Evolutionary conservation across 2,888 invertebrate species (phyloP).

Genomic region (Vandiemenella viatica): DNA sequence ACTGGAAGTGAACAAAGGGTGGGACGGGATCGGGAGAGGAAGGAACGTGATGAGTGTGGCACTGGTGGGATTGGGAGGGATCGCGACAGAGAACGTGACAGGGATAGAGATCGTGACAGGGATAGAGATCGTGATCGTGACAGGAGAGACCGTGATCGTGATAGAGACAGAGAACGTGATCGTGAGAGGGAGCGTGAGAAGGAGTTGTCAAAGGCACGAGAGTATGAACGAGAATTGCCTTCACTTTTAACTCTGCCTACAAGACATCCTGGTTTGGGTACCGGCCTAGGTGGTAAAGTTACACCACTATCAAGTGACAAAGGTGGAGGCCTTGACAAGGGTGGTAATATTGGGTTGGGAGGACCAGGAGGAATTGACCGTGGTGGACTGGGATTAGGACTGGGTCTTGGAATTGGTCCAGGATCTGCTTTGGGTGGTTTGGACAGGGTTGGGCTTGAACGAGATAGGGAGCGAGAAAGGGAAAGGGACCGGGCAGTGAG

Average conservation of each 20-base stretch:
- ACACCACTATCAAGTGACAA: conserved; percentile 1
- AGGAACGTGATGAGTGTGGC: neutral
- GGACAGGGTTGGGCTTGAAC: conserved; percentile 6
- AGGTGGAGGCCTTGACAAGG: conserved; percentile 2
- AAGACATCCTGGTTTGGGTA: neutral
- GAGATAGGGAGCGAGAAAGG: conserved; percentile 29
- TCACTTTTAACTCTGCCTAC: conserved; percentile 10
- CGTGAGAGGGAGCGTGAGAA: conserved; percentile 15
- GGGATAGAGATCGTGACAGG: conserved; percentile 22
- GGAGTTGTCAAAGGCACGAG: conserved; percentile 13
- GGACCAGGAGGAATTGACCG: conserved; percentile 4
- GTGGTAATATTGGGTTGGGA: neutral
- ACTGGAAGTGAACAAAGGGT: too few species aligned
- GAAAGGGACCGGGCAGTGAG: conserved; percentile 5
- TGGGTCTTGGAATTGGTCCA: too few species aligned
- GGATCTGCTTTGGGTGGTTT: conserved; percentile 1
- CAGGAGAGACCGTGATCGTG: neutral
- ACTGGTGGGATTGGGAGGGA: neutral
- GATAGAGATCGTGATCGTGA: neutral
- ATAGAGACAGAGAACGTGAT: conserved; percentile 6
- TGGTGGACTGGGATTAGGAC: conserved; percentile 1
- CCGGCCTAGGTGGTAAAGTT: conserved; percentile 23
- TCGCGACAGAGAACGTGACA: too few species aligned
- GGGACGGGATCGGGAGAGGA: neutral
- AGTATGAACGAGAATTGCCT: conserved; percentile 17